phyloP scores from a whole-genome alignment of 1,140 invertebrate species.

The Drosophila obscura region DNA sequence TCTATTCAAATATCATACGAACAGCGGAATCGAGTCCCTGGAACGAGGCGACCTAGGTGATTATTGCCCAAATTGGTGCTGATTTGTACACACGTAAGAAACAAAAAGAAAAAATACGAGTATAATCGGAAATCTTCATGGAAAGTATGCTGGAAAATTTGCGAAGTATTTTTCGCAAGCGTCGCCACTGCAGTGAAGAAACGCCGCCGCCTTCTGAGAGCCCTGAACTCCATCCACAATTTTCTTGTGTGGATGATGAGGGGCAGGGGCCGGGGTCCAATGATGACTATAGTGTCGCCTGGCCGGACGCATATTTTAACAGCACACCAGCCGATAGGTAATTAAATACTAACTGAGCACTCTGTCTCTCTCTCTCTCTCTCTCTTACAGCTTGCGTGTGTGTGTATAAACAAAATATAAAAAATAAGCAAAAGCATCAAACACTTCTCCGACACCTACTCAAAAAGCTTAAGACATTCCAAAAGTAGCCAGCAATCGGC shows the following conservation, averaged over 20 bases:
- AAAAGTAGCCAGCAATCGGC: conserved; percentile 38
- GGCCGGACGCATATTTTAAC: conserved; percentile 44
- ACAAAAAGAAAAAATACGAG: too few relatives aligned
- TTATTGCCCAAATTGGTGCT: too few relatives aligned
- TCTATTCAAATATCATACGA: too few relatives aligned
- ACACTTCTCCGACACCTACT: conserved; percentile 55
- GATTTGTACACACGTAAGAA: too few relatives aligned
- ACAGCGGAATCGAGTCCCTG: too few relatives aligned
- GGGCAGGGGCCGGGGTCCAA: conserved; percentile 19
- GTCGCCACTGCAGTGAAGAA: background rate
- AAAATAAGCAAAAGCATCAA: conserved; percentile 41
- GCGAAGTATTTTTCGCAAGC: too few relatives aligned
- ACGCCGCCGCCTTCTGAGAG: conserved; percentile 8
- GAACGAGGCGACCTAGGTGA: too few relatives aligned
- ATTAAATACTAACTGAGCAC: conserved; percentile 64
- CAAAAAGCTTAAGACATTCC: conserved; percentile 71
- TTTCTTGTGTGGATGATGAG: conserved; percentile 15
- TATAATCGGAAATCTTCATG: too few relatives aligned
- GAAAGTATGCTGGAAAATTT: too few relatives aligned
- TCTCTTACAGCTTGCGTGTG: conserved; percentile 62
- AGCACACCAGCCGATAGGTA: conserved; percentile 66
- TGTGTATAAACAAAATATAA: conserved; percentile 54
- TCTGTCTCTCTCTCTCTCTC: conserved; percentile 48
- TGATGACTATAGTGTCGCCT: conserved; percentile 32
- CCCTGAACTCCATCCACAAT: conserved; percentile 7